These are phyloP conservation scores for Carollia perspicillata DNA, from an alignment of 2,113 vertebrate species.

Conservation along the genomic window DNA sequence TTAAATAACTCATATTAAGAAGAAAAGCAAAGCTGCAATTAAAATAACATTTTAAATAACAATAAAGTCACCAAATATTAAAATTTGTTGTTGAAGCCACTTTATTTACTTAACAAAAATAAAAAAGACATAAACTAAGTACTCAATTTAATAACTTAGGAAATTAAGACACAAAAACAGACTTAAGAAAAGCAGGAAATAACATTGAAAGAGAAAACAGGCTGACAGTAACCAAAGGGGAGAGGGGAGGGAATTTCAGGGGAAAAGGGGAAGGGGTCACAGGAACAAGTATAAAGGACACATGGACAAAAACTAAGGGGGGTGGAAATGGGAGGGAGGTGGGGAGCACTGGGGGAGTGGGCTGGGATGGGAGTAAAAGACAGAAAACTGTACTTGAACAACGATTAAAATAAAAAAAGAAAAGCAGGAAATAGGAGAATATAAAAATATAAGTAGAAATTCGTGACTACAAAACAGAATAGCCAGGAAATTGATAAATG, in stretches of 20 bases:
- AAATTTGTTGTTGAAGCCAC: neutral
- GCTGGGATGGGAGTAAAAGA: too few relatives aligned
- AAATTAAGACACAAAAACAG: neutral
- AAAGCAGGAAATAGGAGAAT: neutral
- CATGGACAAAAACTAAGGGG: too few relatives aligned
- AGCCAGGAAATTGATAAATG: neutral
- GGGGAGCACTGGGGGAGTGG: too few relatives aligned
- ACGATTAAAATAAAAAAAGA: too few relatives aligned
- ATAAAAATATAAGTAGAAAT: neutral
- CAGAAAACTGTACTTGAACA: too few relatives aligned
- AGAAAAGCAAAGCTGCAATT: neutral
- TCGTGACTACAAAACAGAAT: neutral
- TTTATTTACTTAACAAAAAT: slow-evolving; percentile 10
- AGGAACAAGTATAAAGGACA: too few relatives aligned
- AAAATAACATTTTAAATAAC: neutral
- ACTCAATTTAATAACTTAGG: neutral
- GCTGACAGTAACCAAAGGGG: too few relatives aligned
- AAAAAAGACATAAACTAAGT: neutral
- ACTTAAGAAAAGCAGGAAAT: neutral
- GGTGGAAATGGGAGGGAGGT: too few relatives aligned
- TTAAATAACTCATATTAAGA: neutral
- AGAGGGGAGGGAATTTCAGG: too few relatives aligned
- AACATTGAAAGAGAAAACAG: too few relatives aligned
- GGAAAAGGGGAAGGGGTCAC: too few relatives aligned
- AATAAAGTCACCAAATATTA: neutral